Evolutionary conservation across 2,113 vertebrate species (phyloP).

Genomic region (Lonchura striata): DNA sequence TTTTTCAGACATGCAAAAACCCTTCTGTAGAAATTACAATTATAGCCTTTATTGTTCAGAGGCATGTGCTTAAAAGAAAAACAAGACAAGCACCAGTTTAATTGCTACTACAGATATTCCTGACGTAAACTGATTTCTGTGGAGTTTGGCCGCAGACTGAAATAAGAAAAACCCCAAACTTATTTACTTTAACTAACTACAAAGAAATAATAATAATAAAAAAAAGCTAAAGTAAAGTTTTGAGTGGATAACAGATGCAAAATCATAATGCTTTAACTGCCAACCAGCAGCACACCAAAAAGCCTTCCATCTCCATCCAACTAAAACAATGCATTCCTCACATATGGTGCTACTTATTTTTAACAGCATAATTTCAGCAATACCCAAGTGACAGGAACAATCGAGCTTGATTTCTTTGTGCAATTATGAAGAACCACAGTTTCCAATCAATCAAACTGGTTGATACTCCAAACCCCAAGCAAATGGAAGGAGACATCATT

Average conservation of each 20-base stretch:
- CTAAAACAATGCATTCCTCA: background rate
- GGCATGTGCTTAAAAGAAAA: background rate
- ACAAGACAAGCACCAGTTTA: background rate
- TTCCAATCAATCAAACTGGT: conserved; percentile 48
- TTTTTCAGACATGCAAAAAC: conserved; percentile 9
- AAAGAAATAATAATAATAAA: background rate
- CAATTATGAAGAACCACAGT: conserved; percentile 42
- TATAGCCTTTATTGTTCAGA: conserved; percentile 40
- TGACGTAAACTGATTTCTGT: background rate
- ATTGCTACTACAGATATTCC: conserved; percentile 25
- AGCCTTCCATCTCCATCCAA: conserved; percentile 11
- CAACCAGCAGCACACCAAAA: background rate
- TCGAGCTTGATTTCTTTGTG: conserved; percentile 45
- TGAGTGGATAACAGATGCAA: conserved; percentile 32
- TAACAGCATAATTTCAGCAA: conserved; percentile 59
- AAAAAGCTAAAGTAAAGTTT: conserved; percentile 1
- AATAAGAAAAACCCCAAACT: background rate
- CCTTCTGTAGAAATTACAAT: conserved; percentile 28
- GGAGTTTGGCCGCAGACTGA: background rate
- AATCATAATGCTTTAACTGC: conserved; percentile 18
- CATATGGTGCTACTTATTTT: conserved; percentile 40
- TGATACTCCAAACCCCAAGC: background rate
- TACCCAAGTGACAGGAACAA: conserved; percentile 52
- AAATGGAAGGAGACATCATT: conserved; percentile 28
- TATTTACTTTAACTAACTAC: conserved; percentile 1